Percentiles rank a stretch among this genome's conserved stretches.
Evolutionary conservation across 2,888 invertebrate genomes (phyloP).

Genomic region (Phortica magna): DNA sequence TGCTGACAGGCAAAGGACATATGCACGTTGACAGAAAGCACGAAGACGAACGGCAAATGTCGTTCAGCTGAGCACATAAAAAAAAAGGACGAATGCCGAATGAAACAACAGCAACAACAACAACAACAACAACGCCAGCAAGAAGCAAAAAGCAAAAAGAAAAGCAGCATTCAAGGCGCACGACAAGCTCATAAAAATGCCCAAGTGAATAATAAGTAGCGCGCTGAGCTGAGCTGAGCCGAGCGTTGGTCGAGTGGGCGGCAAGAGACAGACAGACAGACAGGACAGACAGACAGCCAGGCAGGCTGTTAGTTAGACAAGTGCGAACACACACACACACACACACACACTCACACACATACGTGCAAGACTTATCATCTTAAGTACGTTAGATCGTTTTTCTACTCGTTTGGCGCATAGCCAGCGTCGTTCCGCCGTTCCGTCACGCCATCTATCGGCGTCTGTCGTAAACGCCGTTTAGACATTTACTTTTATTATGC

Average conservation of each 20-base stretch:
- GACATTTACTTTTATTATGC: conserved; percentile 63
- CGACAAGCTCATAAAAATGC: conserved; percentile 72
- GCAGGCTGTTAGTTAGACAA: neutral
- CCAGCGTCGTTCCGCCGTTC: no score
- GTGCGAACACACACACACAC: no score
- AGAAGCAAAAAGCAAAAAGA: neutral
- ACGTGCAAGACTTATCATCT: no score
- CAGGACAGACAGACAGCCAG: neutral
- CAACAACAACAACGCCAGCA: no score
- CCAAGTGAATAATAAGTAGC: conserved; percentile 75
- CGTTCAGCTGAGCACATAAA: neutral
- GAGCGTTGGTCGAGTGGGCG: neutral
- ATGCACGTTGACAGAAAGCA: neutral
- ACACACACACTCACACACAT: no score
- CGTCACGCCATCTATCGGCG: no score
- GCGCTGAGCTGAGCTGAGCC: conserved; percentile 39
- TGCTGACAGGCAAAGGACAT: conserved; percentile 10
- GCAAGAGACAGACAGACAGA: conserved; percentile 31
- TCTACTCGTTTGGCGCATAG: neutral
- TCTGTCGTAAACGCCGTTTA: neutral
- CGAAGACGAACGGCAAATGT: neutral
- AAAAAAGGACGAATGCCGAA: no score
- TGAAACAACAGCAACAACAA: no score
- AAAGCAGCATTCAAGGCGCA: neutral
- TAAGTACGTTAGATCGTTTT: neutral